Base-by-base conservation (phyloP, 2,113 vertebrate species). In the Erinaceus europaeus region DNA sequence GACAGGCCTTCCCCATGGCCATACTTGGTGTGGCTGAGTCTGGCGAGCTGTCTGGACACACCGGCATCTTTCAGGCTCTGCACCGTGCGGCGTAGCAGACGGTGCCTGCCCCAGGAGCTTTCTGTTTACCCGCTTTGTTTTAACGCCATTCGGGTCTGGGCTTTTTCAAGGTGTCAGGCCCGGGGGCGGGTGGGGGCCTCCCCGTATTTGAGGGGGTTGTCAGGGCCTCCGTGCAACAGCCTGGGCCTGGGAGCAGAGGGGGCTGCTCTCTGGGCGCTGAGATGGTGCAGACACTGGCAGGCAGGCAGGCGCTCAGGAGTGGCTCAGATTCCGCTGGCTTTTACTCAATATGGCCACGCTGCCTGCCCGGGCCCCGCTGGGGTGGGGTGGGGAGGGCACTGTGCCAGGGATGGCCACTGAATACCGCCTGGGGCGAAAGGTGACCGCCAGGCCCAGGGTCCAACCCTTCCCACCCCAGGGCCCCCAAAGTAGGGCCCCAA, bases 301-400 rank as follows among this genome's bases (percentile, higher is more conserved):
- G 0, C n/a, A n/a, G n/a, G 92, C 95, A 80, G 94, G 61, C 95
- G 94, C 91, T 92, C 88, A 68, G 93, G 96, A 96, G 94, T 96
- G 98, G 98, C 98, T 98, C 95, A 61, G 96, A 97, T 98, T 98
- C 98, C 98, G 97, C 98, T 96, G 97, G 25, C 98, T 98, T 99
- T 98, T 98, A 98, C 99, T 99, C 98, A 98, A 99, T 99, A 99
- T 99, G 99, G 99, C 98, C 97, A 99, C 98, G 96, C 97, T 98
- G 97, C 97, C 98, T 96, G 94, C 96, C 98, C 98, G 98, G 96
- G 96, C 90, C 94, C 71, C 83, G 90, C 91, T 40, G 20, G 68
- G 57, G 64, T 94, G 77, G 86, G 84, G 91, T 34, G 71, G 87
- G 89, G 68, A 79, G 89, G 91, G 92, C 74, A 44, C 4, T 0